Evolutionary conservation across 2,888 invertebrate species (phyloP).

Genomic region (Diplolepis rosae): DNA sequence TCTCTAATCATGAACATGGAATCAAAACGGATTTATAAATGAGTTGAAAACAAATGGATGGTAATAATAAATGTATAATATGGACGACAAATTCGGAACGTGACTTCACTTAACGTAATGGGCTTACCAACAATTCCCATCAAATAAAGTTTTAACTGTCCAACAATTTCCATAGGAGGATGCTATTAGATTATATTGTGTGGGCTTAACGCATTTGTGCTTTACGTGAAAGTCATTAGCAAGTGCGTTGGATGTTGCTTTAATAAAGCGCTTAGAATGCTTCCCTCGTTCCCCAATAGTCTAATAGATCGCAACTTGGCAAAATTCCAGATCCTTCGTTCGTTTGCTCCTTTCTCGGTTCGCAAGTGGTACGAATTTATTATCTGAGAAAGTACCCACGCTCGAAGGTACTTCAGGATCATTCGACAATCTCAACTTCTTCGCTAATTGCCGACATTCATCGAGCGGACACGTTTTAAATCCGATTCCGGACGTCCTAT

Average conservation of each 20-base stretch:
- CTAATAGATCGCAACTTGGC: slow-evolving; percentile 45
- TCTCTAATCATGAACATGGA: no score
- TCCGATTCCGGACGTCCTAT: slow-evolving; percentile 23
- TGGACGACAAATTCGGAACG: not conserved
- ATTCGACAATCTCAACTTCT: slow-evolving; percentile 25
- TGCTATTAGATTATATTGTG: not conserved
- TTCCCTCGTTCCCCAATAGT: slow-evolving; percentile 27
- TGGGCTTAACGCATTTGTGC: slow-evolving; percentile 14
- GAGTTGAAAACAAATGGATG: no score
- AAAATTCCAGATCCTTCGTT: slow-evolving; percentile 37
- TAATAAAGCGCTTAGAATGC: slow-evolving; percentile 20
- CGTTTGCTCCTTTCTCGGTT: slow-evolving; percentile 11
- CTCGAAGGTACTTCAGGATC: slow-evolving; percentile 21
- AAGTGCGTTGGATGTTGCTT: slow-evolving; percentile 17
- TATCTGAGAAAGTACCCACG: slow-evolving; percentile 14
- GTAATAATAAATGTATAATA: not conserved
- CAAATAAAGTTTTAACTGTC: not conserved
- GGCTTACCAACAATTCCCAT: not conserved
- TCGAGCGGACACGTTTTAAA: slow-evolving; percentile 21
- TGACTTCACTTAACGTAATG: not conserved
- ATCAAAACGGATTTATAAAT: no score
- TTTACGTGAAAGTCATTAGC: slow-evolving; percentile 26
- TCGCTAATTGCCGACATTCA: slow-evolving; percentile 27
- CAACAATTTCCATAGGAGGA: not conserved
- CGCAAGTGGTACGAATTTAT: slow-evolving; percentile 30